These are phyloP conservation scores for Atrichornis clamosus DNA, from an alignment of 2,113 vertebrate species.

Conservation along the genomic window DNA sequence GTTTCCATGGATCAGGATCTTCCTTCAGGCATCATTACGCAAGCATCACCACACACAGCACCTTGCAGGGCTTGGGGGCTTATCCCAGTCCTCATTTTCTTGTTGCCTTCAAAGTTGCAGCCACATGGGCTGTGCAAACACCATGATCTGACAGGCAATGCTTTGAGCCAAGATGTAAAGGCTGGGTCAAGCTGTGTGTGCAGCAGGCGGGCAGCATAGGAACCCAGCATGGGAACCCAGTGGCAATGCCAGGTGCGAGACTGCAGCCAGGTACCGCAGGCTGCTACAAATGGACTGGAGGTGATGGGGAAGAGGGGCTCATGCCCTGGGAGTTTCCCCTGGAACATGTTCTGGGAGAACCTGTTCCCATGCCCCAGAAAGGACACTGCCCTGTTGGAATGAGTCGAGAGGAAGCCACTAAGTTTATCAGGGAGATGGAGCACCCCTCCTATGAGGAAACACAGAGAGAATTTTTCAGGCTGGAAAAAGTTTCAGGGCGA, in stretches of 20 bases:
- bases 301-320: rapidly evolving
- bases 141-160: rapidly evolving
- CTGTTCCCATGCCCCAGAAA: neutral
- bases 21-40: neutral
- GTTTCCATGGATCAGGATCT: neutral
- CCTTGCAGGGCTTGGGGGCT: neutral
- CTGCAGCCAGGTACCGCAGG: rapidly evolving
- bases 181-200: rapidly evolving
- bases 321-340: rapidly evolving
- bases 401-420: neutral
- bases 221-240: rapidly evolving
- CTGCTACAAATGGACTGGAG: rapidly evolving
- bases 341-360: rapidly evolving
- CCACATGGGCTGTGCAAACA: rapidly evolving
- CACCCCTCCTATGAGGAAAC: neutral
- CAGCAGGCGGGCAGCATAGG: rapidly evolving
- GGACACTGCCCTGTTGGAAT: neutral
- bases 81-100: neutral
- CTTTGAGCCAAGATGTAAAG: neutral
- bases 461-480: neutral
- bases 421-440: neutral
- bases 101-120: neutral
- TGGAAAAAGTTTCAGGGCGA: neutral
- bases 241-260: rapidly evolving
- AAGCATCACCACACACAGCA: rapidly evolving